Conservation (phyloP, 2,113 vertebrate genomes). For the Tenebrosternarchus preto region DNA sequence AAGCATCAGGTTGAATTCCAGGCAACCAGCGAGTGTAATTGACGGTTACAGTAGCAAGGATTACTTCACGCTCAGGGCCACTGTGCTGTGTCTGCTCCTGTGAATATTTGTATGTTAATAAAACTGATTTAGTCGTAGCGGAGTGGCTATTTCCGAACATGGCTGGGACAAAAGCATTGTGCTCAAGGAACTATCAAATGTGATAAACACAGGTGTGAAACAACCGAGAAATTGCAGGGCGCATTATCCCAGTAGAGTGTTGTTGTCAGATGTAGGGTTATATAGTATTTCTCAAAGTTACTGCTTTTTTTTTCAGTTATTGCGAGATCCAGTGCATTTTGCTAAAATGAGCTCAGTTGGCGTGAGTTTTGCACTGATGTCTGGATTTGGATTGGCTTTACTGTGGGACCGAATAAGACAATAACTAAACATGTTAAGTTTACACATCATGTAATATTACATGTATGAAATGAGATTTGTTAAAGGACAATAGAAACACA, state of each 20-base stretch:
- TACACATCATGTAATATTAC: too few species aligned
- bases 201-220: slow-evolving; percentile 35
- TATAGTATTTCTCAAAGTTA: not conserved
- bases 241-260: slow-evolving; percentile 24
- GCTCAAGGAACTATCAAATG: slow-evolving; percentile 32
- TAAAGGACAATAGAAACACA: too few species aligned
- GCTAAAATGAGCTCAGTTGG: not conserved
- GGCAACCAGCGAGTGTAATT: slow-evolving; percentile 61
- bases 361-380: not conserved
- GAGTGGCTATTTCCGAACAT: slow-evolving; percentile 36
- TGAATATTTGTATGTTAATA: slow-evolving; percentile 46
- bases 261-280: slow-evolving; percentile 5
- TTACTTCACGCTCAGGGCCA: slow-evolving; percentile 58
- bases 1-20: slow-evolving; percentile 67
- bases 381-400: not conserved
- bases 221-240: slow-evolving; percentile 34
- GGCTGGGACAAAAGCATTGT: slow-evolving; percentile 47
- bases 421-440: too few species aligned
- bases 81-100: slow-evolving; percentile 41
- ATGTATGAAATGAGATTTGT: too few species aligned
- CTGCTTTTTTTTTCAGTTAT: not conserved
- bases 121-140: slow-evolving; percentile 55
- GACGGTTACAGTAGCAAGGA: slow-evolving; percentile 55
- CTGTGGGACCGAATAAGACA: too few species aligned
- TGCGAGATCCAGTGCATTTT: not conserved